Base-by-base conservation (phyloP, 2,888 invertebrate genomes). In the Lochmaea crataegi region DNA sequence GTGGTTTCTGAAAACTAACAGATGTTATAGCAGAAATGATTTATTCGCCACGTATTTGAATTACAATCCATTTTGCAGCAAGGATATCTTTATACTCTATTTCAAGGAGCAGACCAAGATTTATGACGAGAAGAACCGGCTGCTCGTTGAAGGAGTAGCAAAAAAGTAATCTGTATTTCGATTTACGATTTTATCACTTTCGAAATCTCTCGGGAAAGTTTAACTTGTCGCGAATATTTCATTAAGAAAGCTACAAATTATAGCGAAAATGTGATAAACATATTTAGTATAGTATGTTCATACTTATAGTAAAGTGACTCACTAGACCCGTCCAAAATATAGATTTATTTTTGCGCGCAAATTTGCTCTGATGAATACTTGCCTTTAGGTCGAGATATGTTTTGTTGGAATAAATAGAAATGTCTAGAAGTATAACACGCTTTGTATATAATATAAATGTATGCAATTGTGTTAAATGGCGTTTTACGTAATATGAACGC, bases 1-100 rank as follows among this genome's bases (percentile, higher is more conserved):
- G 60, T 51, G 80, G 80, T 78, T 80, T 76, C 81, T 80, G 81
- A 82, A 83, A 83, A 81, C 82, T 79, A 82, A 78, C 83, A 83
- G 82, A 82, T 83, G 83, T 80, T 82, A 75, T 69, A 73, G 76
- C 69, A 58, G 74, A 76, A 77, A 81, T 83, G 83, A 84, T 84
- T 83, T 83, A 84, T 82, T 68, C 73, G 63, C 72, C 68, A 77
- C 75, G 77, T 78, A 81, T 82, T 80, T 80, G 79, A 81, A 80
- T 82, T 80, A 80, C 74, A 80, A 78, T 79, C 75, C 77, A 77
- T 78, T 80, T 79, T 78, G 75, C 74, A 65, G 64, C 63, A 57
- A 66, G 65, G 73, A 73, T 73, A 73, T 69, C 73, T 67, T 70
- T 48, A 73, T 73, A 67, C 42, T 18, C n/a, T 26, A 18, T 53